Evolutionary conservation across 1,140 invertebrate genomes (phyloP).

Genomic region (Drosophila tani): DNA sequence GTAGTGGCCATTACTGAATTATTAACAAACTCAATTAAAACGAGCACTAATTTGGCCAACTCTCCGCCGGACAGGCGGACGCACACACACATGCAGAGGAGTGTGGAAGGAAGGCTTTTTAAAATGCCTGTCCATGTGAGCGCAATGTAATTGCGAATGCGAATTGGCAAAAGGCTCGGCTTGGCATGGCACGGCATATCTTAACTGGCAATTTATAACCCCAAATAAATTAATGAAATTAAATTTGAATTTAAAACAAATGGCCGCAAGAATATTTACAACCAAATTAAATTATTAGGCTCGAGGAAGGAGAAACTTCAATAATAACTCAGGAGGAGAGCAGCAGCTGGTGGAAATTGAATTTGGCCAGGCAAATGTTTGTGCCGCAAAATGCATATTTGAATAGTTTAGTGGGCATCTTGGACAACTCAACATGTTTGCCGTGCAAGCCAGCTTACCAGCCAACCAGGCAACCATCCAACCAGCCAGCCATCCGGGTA

Average conservation of each 20-base stretch:
- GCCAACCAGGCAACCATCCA: conserved; percentile 10
- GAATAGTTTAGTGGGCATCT: conserved; percentile 59
- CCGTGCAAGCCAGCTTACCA: conserved; percentile 16
- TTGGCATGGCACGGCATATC: conserved; percentile 39
- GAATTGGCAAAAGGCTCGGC: conserved; percentile 26
- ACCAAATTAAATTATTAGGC: conserved; percentile 76
- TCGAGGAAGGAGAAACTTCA: conserved; percentile 27
- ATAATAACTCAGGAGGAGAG: conserved; percentile 30
- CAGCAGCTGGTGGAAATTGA: conserved; percentile 47
- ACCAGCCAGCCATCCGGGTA: conserved; percentile 17
- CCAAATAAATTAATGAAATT: conserved; percentile 83
- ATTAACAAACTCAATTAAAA: conserved; percentile 83
- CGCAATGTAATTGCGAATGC: conserved; percentile 51
- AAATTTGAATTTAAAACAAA: conserved; percentile 75
- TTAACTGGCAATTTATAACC: conserved; percentile 76
- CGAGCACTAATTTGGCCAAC: conserved; percentile 74
- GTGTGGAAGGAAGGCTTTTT: conserved; percentile 48
- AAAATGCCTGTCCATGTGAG: conserved; percentile 67
- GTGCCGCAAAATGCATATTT: conserved; percentile 66
- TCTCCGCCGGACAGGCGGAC: conserved; percentile 26
- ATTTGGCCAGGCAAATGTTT: conserved; percentile 71
- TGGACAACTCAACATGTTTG: conserved; percentile 38
- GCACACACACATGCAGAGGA: conserved; percentile 20
- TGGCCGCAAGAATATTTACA: conserved; percentile 64
- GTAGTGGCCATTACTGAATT: conserved; percentile 76